Evolutionary conservation across 2,113 vertebrate genomes (phyloP).

Genomic region (Hemiscyllium ocellatum): DNA sequence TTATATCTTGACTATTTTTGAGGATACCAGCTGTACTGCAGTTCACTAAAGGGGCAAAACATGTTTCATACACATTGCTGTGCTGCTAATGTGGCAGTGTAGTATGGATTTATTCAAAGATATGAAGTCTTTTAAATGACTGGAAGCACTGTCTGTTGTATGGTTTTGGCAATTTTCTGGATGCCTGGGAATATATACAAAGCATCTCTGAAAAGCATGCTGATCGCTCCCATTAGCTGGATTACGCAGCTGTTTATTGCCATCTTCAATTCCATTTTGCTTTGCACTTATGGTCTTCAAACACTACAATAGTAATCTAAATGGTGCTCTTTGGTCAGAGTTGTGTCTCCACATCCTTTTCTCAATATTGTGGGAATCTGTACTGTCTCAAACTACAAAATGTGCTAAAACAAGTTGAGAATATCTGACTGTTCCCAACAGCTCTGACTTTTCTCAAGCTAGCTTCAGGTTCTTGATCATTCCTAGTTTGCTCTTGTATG

Average conservation of each 20-base stretch:
- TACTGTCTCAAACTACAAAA: background rate
- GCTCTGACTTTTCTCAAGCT: background rate
- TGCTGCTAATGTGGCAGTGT: background rate
- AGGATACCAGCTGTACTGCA: background rate
- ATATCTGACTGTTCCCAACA: background rate
- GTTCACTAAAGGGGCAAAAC: slow-evolving; percentile 1
- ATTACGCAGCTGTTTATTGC: background rate
- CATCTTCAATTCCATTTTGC: background rate
- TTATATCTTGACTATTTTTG: background rate
- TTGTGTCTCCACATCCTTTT: background rate
- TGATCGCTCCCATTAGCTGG: background rate
- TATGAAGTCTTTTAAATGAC: background rate
- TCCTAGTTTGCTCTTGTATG: background rate
- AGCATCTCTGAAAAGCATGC: background rate
- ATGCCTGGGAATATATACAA: background rate
- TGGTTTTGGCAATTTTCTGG: background rate
- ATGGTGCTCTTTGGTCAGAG: background rate
- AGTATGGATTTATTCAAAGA: background rate
- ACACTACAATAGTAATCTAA: too few species aligned
- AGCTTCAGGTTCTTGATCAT: background rate
- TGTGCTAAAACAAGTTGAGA: background rate
- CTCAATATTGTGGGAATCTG: background rate
- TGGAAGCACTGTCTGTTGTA: background rate
- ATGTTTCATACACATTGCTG: background rate
- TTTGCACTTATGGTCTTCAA: background rate